Evolutionary conservation across 2,113 vertebrate genomes (phyloP), one percentile per base, ranked within the genome.

Genomic region (Rhinoderma darwinii): DNA sequence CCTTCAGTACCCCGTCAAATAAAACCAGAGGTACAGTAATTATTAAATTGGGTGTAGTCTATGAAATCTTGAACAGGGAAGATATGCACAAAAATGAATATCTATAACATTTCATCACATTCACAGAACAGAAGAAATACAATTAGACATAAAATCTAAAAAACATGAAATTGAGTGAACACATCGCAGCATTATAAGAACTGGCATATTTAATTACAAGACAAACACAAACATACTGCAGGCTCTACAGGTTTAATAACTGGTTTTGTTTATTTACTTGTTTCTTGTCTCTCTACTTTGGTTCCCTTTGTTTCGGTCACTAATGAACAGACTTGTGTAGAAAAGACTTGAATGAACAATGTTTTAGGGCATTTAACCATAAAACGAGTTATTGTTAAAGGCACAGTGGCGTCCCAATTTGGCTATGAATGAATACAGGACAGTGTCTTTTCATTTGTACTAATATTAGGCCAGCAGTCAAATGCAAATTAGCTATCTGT

Each of bases 251-350:
- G 85, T 87, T 82, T 87, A 87, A 87, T 87, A 87, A 87, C 78
- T 82, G 78, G 78, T 87, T 87, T 87, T 87, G 85, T 87, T 87
- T 87, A 72, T 82, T 87, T 87, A 73, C 78, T 87, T 87, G 85
- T 82, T 86, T 86, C 47, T 73, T 74, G 85, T 87, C 85, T 82
- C 68, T 82, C 54, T 59, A 68, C 78, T 87, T 87, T 75, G 39
- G 61, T 35, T 87, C 59, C 85, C 47, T 87, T 87, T 87, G 77
- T 87, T 82, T 87, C 37, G 22, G 47, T 82, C 51, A 50, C 85
- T 87, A 87, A 87, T 87, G 80, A 87, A 81, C 76, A 81, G 84
- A 80, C 84, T 61, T 87, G 77, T 74, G 78, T 74, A 74, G 77
- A 54, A 87, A 54, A 72, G 77, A 54, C 66, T 82, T 87, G 78